Percentiles rank a stretch among this genome's conserved stretches.
These are phyloP conservation scores for Scolopax mira DNA, from an alignment of 2,113 vertebrate genomes.

Conservation along the genomic window DNA sequence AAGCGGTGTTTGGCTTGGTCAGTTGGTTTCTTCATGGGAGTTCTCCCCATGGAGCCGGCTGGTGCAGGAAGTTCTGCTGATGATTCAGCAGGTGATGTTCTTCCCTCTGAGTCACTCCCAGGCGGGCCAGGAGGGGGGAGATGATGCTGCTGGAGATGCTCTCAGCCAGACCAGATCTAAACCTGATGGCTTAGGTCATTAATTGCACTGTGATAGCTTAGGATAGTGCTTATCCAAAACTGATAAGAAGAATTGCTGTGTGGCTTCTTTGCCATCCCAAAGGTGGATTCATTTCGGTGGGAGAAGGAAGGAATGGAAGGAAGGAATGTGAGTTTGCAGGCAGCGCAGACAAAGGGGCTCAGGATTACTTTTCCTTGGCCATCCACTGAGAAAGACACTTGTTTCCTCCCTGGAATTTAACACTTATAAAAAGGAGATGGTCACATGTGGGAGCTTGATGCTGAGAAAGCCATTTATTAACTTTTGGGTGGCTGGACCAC, in stretches of 20 bases:
- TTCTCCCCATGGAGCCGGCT: not conserved
- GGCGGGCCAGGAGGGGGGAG: not conserved
- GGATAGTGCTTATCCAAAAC: not conserved
- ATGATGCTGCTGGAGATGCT: not conserved
- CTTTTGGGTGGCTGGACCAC: not conserved
- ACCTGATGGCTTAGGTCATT: not conserved
- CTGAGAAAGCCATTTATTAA: not conserved
- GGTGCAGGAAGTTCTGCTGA: conserved; percentile 4
- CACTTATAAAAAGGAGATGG: not conserved
- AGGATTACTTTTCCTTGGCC: not conserved
- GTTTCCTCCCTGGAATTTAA: not conserved
- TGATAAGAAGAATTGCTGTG: not conserved
- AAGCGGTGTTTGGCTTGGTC: not conserved
- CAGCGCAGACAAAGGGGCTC: not conserved
- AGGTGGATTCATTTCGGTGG: not conserved
- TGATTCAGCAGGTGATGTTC: conserved; percentile 34
- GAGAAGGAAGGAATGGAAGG: not conserved
- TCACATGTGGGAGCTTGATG: not conserved
- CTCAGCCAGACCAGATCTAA: not conserved
- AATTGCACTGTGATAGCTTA: not conserved
- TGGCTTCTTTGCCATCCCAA: not conserved
- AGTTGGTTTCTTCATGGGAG: not conserved
- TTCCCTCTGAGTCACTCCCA: conserved; percentile 8
- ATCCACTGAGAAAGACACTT: not conserved
- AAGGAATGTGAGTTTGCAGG: not conserved